phyloP scores from a whole-genome alignment of 2,113 vertebrate genomes.

The Vulpes vulpes region DNA sequence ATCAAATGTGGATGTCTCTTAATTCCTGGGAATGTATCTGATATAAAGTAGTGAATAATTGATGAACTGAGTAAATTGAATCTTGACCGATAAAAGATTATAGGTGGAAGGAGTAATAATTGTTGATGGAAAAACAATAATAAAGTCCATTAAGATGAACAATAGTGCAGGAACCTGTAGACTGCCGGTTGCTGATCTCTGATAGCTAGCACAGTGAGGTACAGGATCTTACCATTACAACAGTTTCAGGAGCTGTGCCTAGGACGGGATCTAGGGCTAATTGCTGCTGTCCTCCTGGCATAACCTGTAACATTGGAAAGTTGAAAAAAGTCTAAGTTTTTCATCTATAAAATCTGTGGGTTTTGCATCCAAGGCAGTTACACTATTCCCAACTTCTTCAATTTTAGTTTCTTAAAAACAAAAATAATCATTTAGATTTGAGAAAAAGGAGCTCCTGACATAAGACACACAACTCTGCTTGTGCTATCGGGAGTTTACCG shows the following conservation, averaged over 20 bases:
- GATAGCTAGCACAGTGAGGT: background rate
- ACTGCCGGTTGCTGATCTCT: background rate
- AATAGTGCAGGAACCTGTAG: background rate
- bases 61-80: background rate
- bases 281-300: conserved; percentile 62
- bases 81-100: background rate
- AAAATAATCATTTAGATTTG: background rate
- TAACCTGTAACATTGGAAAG: conserved; percentile 51
- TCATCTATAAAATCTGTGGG: background rate
- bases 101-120: background rate
- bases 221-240: conserved; percentile 48
- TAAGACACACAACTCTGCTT: background rate
- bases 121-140: background rate
- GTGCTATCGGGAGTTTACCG: background rate
- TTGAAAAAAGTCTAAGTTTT: background rate
- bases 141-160: background rate
- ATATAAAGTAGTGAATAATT: background rate
- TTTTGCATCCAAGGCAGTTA: background rate
- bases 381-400: background rate
- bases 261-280: background rate
- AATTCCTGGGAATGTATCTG: background rate
- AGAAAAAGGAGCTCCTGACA: background rate
- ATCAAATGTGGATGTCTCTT: background rate
- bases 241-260: conserved; percentile 43
- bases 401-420: background rate